These are phyloP conservation scores for Pardosa pseudoannulata DNA, from an alignment of 2,888 invertebrate species.

Conservation along the genomic window DNA sequence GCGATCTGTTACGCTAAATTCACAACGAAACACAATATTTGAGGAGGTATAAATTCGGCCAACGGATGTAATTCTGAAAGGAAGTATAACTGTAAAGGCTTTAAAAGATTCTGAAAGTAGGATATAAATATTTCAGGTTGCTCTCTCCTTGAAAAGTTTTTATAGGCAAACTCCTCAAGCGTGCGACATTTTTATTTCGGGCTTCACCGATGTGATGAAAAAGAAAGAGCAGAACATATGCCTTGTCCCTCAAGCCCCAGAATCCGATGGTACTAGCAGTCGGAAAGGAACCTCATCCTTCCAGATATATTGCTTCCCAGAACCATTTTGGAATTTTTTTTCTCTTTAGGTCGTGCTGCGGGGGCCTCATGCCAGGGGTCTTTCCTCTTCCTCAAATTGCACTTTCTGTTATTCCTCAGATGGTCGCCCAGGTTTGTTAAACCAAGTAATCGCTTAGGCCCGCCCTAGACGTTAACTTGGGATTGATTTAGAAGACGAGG, in stretches of 20 bases:
- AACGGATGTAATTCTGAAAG: too few species aligned
- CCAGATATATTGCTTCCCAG: constrained; percentile 35
- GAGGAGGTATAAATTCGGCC: too few species aligned
- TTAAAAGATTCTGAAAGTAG: too few species aligned
- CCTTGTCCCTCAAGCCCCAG: not conserved
- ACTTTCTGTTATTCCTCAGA: not conserved
- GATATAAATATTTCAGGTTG: too few species aligned
- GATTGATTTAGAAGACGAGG: constrained; percentile 1
- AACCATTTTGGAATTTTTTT: constrained; percentile 4
- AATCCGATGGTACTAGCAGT: not conserved
- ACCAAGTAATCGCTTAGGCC: not conserved
- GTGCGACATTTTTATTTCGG: not conserved
- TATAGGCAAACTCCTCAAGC: too few species aligned
- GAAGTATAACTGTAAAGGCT: too few species aligned
- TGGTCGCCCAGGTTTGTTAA: constrained; percentile 1
- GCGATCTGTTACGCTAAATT: too few species aligned
- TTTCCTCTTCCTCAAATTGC: constrained; percentile 10
- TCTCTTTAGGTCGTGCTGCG: not conserved
- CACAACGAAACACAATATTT: too few species aligned
- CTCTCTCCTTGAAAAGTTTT: too few species aligned
- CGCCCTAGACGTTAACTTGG: not conserved
- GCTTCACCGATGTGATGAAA: not conserved
- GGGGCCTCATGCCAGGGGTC: not conserved
- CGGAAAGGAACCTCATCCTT: not conserved
- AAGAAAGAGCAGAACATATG: constrained; percentile 5